Evolutionary conservation across 2,888 invertebrate genomes (phyloP).

Genomic region (Choristoneura rosaceana): DNA sequence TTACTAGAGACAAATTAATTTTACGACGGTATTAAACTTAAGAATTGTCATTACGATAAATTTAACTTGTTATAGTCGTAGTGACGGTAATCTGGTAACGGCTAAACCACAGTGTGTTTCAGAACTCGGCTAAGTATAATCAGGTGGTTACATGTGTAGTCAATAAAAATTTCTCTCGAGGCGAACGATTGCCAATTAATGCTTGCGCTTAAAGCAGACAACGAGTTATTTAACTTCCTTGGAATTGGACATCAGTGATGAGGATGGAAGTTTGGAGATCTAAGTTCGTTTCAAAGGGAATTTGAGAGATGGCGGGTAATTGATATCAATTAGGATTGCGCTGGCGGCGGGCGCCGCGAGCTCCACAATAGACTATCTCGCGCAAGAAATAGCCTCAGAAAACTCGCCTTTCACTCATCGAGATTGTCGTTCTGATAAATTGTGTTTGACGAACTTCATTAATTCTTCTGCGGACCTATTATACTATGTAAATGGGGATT

Average conservation of each 20-base stretch:
- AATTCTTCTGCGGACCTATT: slow-evolving; percentile 52
- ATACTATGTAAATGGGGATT: slow-evolving; percentile 50
- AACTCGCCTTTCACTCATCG: slow-evolving; percentile 58
- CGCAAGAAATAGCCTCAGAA: slow-evolving; percentile 60
- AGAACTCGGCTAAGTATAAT: background rate
- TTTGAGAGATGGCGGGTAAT: slow-evolving; percentile 69
- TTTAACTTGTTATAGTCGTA: slow-evolving; percentile 2
- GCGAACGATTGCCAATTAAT: slow-evolving; percentile 11
- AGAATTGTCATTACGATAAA: slow-evolving; percentile 15
- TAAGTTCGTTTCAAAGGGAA: slow-evolving; percentile 64
- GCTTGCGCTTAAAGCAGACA: slow-evolving; percentile 46
- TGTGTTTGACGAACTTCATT: slow-evolving; percentile 56
- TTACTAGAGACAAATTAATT: slow-evolving; percentile 42
- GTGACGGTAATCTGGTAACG: background rate
- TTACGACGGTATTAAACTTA: slow-evolving; percentile 21
- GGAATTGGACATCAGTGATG: slow-evolving; percentile 53
- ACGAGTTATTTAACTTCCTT: slow-evolving; percentile 56
- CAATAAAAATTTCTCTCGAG: background rate
- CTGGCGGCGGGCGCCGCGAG: slow-evolving; percentile 61
- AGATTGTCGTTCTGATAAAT: slow-evolving; percentile 63
- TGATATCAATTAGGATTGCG: slow-evolving; percentile 76
- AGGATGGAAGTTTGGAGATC: slow-evolving; percentile 58
- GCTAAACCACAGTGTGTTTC: background rate
- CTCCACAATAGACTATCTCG: slow-evolving; percentile 65
- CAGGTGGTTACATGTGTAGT: background rate